These are phyloP conservation scores for Temnothorax longispinosus DNA, from an alignment of 1,140 invertebrate species.

Conservation along the genomic window DNA sequence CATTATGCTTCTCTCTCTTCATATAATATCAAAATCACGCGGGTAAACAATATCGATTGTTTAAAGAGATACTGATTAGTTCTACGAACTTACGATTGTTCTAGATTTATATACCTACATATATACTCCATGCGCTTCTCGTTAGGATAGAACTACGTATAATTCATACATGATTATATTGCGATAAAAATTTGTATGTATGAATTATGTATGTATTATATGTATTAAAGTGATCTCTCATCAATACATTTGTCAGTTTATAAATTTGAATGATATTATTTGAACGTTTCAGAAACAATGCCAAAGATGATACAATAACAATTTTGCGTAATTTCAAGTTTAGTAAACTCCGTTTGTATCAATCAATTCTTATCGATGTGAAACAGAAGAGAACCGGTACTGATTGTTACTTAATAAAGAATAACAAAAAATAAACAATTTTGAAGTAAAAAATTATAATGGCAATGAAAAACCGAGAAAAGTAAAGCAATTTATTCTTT, in stretches of 20 bases:
- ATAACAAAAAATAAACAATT: neutral
- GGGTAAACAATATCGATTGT: neutral
- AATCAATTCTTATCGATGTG: neutral
- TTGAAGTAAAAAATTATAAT: neutral
- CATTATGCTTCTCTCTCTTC: neutral
- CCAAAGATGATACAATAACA: neutral
- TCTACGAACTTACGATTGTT: neutral
- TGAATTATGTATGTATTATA: neutral
- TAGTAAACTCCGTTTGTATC: neutral
- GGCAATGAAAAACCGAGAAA: neutral
- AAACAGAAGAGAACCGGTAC: neutral
- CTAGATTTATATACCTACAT: neutral
- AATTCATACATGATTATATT: neutral
- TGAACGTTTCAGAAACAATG: neutral
- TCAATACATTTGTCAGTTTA: neutral
- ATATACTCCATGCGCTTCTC: neutral
- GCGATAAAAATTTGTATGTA: neutral
- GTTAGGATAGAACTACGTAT: neutral
- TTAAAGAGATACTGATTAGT: neutral
- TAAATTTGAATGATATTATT: neutral
- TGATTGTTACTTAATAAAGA: neutral
- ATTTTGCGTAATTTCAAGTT: conserved; percentile 5
- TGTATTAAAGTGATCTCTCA: neutral
- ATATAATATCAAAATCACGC: neutral
- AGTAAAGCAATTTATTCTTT: neutral